phyloP scores from a whole-genome alignment of 2,113 vertebrate genomes.

The Camelus dromedarius region DNA sequence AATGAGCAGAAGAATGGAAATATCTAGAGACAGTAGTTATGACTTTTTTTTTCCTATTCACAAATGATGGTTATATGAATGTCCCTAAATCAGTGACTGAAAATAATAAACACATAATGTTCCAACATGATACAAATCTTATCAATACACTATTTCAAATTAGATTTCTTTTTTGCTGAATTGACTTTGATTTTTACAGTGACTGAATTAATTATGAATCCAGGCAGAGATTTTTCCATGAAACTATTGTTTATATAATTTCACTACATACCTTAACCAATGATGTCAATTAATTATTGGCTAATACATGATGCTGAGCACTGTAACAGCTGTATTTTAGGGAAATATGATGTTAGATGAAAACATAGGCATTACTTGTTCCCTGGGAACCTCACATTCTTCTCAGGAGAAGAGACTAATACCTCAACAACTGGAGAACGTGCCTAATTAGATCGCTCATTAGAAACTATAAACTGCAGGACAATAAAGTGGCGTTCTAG shows the following conservation, averaged over 20 bases:
- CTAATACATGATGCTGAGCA: not conserved
- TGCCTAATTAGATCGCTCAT: not conserved
- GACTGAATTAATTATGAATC: not conserved
- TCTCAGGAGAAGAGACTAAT: not conserved
- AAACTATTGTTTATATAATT: not conserved
- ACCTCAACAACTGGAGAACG: not conserved
- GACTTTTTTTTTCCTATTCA: not conserved
- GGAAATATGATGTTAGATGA: not conserved
- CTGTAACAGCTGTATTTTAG: not conserved
- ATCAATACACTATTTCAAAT: not conserved
- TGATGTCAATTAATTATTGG: not conserved
- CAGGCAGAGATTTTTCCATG: not conserved
- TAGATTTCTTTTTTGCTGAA: not conserved
- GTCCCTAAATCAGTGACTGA: not conserved
- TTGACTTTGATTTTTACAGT: not conserved
- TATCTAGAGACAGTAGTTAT: not conserved
- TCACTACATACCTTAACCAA: not conserved
- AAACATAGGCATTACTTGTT: not conserved
- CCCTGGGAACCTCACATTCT: not conserved
- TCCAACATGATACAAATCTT: not conserved
- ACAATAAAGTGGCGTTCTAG: not conserved
- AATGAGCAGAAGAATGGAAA: not conserved
- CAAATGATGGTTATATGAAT: not conserved
- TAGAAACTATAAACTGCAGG: not conserved
- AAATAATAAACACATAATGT: slow-evolving; percentile 41